Base-by-base conservation (phyloP, 2,113 vertebrate genomes). In the Micronycteris hirsuta region DNA sequence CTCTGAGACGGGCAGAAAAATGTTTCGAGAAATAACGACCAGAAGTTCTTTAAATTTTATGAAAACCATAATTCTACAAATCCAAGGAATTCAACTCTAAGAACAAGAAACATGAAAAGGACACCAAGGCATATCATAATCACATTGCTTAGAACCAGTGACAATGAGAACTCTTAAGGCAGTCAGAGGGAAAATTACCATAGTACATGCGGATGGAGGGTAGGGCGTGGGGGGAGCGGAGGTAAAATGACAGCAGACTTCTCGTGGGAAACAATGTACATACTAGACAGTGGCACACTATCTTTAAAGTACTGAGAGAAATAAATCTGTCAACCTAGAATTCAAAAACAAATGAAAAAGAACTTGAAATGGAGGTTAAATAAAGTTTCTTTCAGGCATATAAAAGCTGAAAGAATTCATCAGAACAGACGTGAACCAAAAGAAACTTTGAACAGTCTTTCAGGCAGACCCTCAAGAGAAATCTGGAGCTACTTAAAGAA, bases 31-130 rank as follows among this genome's bases (percentile, higher is more conserved):
- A 93, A 73, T 63, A 31, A 63, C 65, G 4, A 86, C 36, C 24
- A 87, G 19, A 94, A 65, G 94, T 28, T 58, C 68, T 71, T 70
- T 24, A 82, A 85, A 95, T 77, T 73, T 36, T 43, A 71, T 71
- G 13, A 82, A 95, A 88, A 91, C 20, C 43, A 52, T 94, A 90
- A 94, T 58, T 47, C 14, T 81, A 67, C 15, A 84, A 96, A 86
- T 74, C 26, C 13, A 86, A 91, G 49, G 82, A 91, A 91, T 58
- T 84, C 56, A 58, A 56, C 38, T 56, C 58, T 43, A 58, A 70
- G 49, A 92, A 84, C 43, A 84, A 93, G 49, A 93, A 70, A 84
- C 13, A 52, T n/a, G 22, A 90, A 89, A 83, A 74, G 4, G 26
- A 81, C 16, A 54, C 20, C 8, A 85, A 76, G 33, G 3, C 2